Evolutionary conservation across 2,113 vertebrate species (phyloP), one percentile per base, ranked within the genome.

Genomic region (Chaetorhynchus papuensis): DNA sequence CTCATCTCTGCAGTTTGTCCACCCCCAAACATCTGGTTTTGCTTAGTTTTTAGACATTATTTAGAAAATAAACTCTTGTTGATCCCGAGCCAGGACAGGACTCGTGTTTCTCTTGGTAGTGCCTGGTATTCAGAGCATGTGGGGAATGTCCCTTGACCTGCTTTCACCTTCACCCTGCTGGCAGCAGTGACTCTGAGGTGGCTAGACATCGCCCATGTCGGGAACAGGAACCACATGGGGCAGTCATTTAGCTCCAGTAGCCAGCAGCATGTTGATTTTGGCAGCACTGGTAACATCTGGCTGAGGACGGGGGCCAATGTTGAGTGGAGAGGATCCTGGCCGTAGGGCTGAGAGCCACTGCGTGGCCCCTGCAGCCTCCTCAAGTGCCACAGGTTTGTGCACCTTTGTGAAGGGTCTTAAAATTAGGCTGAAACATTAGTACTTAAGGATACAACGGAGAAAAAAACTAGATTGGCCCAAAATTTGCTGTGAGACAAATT

Each of bases 111-210:
- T 89, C 68, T 76, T 71, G n/a, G 76, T 79, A 72, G 70, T 0
- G 3, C 35, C 69, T 77, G 77, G 66, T 87, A 65, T 86, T 83
- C 2, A 0, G 53, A 94, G 70, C 42, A 78, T 0, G 12, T 9
- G 2, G 78, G 72, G 90, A 95, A 83, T 49, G 75, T 87, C 60
- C 61, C 75, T 23, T 80, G 90, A 72, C 94, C 49, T 72, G 77
- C 52, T 14, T 24, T 93, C 89, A 79, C 61, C 42, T 92, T 79
- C 41, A 76, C 57, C 39, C 93, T 53, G 59, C 59, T 71, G 78
- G 35, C 7, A 1, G 80, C 72, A 33, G 39, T 27, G 57, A n/a
- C 81, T 14, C 88, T 27, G 61, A 69, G 81, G 86, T 61, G 65
- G 77, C 77, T 85, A 78, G 89, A 92, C 52, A 54, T 91, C 7